Evolutionary conservation across 2,888 invertebrate genomes (phyloP).

Genomic region (Prosopocoilus inquinatus): DNA sequence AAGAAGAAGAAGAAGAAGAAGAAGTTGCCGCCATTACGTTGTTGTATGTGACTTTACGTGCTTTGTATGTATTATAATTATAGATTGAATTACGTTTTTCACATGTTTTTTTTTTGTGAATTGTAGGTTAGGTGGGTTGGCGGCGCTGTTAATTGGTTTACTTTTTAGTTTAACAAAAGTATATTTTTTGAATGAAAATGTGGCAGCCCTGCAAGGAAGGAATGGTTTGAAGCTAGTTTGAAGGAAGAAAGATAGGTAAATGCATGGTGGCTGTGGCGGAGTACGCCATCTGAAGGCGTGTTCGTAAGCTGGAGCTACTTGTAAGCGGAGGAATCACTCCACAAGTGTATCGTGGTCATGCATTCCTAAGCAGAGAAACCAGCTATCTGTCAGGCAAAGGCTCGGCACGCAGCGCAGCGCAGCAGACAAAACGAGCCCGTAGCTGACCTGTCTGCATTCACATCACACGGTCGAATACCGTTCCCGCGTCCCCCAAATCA

Average conservation of each 20-base stretch:
- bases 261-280: not conserved
- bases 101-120: too few relatives aligned
- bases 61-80: too few relatives aligned
- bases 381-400: slow-evolving; percentile 30
- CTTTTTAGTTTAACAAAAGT: too few relatives aligned
- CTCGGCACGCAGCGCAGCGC: slow-evolving; percentile 17
- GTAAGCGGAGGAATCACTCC: slow-evolving; percentile 24
- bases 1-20: too few relatives aligned
- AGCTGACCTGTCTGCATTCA: slow-evolving; percentile 27
- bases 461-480: slow-evolving; percentile 27
- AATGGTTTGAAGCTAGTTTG: too few relatives aligned
- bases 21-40: too few relatives aligned
- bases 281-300: slow-evolving; percentile 15
- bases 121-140: too few relatives aligned
- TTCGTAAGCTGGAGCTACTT: slow-evolving; percentile 25
- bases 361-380: slow-evolving; percentile 30
- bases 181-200: too few relatives aligned
- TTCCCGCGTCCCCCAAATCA: slow-evolving; percentile 33
- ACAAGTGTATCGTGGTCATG: slow-evolving; percentile 27
- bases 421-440: slow-evolving; percentile 24
- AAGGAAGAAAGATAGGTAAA: not conserved
- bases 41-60: too few relatives aligned
- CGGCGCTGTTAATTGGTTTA: too few relatives aligned
- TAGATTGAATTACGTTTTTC: too few relatives aligned
- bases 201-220: too few relatives aligned